Conservation (phyloP, 2,888 invertebrate genomes). For the Bunonema sp. region DNA sequence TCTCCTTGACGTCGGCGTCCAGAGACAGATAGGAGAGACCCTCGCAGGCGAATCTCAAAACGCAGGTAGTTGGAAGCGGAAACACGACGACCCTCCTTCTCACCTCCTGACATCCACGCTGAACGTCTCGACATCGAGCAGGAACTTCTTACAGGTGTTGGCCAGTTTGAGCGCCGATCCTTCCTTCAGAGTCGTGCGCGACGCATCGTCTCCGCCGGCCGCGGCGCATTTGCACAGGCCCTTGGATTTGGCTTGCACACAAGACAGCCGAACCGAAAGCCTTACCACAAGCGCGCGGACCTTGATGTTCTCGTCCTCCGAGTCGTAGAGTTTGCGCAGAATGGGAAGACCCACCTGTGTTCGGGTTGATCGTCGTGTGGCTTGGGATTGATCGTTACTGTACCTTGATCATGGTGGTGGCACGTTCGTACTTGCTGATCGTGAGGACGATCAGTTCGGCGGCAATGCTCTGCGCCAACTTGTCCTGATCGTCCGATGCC, state of each 20-base stretch:
- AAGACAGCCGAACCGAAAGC: constrained; percentile 3
- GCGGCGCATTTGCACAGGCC: constrained; percentile 84
- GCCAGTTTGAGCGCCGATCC: constrained; percentile 79
- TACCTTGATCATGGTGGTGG: constrained; percentile 54
- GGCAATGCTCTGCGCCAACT: constrained; percentile 70
- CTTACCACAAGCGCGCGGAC: constrained; percentile 54
- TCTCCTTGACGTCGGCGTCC: constrained; percentile 95
- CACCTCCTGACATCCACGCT: constrained; percentile 29
- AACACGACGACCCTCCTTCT: no score
- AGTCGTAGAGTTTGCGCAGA: constrained; percentile 76
- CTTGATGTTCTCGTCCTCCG: constrained; percentile 72
- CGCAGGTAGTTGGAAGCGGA: constrained; percentile 1
- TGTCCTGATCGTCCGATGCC: constrained; percentile 73
- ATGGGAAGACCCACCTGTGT: constrained; percentile 69
- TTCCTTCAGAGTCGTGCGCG: constrained; percentile 82
- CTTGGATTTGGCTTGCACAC: constrained; percentile 4
- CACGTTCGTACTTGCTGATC: constrained; percentile 89
- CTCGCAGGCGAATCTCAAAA: constrained; percentile 35
- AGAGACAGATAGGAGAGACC: constrained; percentile 78
- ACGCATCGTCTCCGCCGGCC: constrained; percentile 82
- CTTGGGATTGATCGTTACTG: neutral
- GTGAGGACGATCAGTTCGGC: constrained; percentile 92
- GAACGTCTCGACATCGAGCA: constrained; percentile 28
- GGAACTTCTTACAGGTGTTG: constrained; percentile 69
- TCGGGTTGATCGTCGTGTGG: no score